phyloP scores from a whole-genome alignment of 1,140 invertebrate genomes.

The Papilio glaucus region DNA sequence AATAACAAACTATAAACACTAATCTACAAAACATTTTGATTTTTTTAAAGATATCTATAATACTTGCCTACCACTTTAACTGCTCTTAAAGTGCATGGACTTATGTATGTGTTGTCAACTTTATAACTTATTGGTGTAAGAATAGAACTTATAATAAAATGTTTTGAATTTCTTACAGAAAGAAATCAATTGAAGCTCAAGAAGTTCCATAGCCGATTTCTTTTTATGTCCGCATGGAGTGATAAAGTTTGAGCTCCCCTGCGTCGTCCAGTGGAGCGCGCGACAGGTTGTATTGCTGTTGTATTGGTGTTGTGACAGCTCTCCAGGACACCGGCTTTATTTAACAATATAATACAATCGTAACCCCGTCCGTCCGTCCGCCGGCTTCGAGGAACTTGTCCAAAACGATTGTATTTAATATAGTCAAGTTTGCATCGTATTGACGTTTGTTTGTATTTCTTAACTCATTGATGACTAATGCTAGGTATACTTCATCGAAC shows the following conservation, averaged over 20 bases:
- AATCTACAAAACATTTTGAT: no score
- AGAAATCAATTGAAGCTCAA: no score
- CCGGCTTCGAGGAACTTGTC: conserved; percentile 21
- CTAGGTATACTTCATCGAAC: not conserved
- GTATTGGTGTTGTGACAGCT: conserved; percentile 57
- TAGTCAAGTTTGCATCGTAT: conserved; percentile 26
- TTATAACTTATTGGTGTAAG: no score
- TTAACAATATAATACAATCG: conserved; percentile 45
- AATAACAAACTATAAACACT: no score
- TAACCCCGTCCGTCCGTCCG: conserved; percentile 42
- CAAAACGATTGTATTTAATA: conserved; percentile 20
- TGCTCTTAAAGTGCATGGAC: no score
- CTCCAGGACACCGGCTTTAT: conserved; percentile 57
- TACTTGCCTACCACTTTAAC: no score
- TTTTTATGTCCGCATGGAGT: no score
- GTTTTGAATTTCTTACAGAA: no score
- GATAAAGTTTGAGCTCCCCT: conserved; percentile 54
- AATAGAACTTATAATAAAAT: no score
- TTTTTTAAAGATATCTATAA: no score
- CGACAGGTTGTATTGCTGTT: conserved; percentile 55
- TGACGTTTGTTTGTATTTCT: not conserved
- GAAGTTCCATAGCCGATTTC: no score
- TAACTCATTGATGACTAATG: not conserved
- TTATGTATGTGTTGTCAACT: no score
- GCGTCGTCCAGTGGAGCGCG: conserved; percentile 50